Conservation (phyloP, 1,140 invertebrate species). For the Cydia pomonella region DNA sequence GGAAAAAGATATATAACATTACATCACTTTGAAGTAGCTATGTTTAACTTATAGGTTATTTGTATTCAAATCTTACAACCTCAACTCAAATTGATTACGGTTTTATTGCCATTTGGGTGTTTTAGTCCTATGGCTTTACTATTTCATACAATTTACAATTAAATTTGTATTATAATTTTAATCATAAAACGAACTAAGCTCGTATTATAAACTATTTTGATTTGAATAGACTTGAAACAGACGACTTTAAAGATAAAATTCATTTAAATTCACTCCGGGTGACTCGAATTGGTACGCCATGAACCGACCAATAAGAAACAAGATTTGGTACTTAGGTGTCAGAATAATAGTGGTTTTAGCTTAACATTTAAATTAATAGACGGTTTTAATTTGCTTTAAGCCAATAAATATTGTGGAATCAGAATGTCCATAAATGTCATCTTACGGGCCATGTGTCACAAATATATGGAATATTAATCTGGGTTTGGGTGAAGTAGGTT, state of each 20-base stretch:
- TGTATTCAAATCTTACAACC: slow-evolving; percentile 16
- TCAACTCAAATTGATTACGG: slow-evolving; percentile 24
- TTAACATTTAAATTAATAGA: slow-evolving; percentile 63
- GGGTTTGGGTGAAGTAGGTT: not conserved
- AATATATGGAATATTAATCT: slow-evolving; percentile 45
- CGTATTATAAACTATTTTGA: slow-evolving; percentile 42
- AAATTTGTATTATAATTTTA: slow-evolving; percentile 41
- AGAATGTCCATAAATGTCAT: slow-evolving; percentile 57
- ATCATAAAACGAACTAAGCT: slow-evolving; percentile 46
- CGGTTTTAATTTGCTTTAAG: slow-evolving; percentile 62
- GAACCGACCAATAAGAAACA: slow-evolving; percentile 47
- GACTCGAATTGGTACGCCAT: slow-evolving; percentile 42
- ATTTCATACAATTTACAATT: slow-evolving; percentile 24
- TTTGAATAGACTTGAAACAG: slow-evolving; percentile 42
- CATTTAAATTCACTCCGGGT: slow-evolving; percentile 54
- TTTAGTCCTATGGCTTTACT: slow-evolving; percentile 11
- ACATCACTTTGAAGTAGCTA: not conserved
- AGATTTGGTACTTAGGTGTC: slow-evolving; percentile 56
- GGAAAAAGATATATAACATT: no score
- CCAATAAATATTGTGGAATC: slow-evolving; percentile 64
- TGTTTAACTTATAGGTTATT: slow-evolving; percentile 26
- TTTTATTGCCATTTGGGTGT: slow-evolving; percentile 25
- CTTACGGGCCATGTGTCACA: slow-evolving; percentile 51
- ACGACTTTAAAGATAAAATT: slow-evolving; percentile 48
- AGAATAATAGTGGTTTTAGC: slow-evolving; percentile 49